phyloP scores from a whole-genome alignment of 2,113 vertebrate genomes.

The Tichodroma muraria region DNA sequence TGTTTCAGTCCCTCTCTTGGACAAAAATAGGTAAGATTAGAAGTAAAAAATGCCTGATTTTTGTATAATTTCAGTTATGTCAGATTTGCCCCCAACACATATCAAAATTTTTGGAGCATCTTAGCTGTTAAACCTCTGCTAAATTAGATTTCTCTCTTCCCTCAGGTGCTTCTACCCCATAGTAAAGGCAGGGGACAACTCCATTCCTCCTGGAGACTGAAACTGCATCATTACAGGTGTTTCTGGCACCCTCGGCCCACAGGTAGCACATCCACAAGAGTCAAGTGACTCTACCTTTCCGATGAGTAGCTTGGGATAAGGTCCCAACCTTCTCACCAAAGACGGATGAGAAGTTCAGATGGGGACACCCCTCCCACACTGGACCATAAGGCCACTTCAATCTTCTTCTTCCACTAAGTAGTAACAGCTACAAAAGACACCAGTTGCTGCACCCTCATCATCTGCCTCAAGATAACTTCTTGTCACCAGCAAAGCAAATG shows the following conservation, averaged over 20 bases:
- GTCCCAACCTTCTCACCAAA: not conserved
- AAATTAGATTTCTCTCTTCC: not conserved
- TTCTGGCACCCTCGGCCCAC: not conserved
- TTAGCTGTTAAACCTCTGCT: not conserved
- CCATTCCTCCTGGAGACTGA: not conserved
- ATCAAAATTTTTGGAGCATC: not conserved
- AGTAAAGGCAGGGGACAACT: not conserved
- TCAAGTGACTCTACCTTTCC: not conserved
- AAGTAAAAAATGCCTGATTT: not conserved
- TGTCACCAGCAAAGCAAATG: not conserved
- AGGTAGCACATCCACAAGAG: not conserved
- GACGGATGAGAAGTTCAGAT: not conserved
- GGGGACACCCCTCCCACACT: not conserved
- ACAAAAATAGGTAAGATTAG: not conserved
- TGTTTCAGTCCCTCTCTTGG: not conserved
- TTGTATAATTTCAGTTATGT: not conserved
- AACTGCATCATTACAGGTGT: not conserved
- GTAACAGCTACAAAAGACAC: not conserved
- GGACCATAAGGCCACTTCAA: not conserved
- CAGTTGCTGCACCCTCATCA: not conserved
- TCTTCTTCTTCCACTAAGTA: not conserved
- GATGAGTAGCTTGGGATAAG: not conserved
- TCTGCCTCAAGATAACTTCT: not conserved
- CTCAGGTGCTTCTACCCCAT: not conserved
- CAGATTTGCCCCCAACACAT: not conserved